phyloP scores from a whole-genome alignment of 2,797 vertebrate species.

The Carcharodon carcharias region DNA sequence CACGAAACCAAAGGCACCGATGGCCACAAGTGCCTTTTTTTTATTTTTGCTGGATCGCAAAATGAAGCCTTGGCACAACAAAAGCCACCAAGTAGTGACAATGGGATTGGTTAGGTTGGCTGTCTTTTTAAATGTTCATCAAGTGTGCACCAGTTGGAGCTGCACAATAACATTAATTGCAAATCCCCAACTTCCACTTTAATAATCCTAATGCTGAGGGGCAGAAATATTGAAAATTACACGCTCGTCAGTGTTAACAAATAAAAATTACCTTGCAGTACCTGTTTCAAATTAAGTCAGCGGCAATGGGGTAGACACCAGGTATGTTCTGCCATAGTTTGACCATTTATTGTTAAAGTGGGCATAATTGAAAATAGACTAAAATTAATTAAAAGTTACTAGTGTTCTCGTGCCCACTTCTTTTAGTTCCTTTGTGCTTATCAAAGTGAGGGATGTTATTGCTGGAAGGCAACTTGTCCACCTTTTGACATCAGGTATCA shows the following conservation, averaged over 20 bases:
- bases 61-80: neutral
- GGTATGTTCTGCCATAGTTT: neutral
- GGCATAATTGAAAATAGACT: neutral
- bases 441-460: neutral
- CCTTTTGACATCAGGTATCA: neutral
- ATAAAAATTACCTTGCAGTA: neutral
- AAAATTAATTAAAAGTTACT: slow-evolving; percentile 17
- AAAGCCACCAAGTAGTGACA: neutral
- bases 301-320: neutral
- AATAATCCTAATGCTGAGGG: neutral
- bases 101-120: neutral
- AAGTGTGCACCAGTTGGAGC: neutral
- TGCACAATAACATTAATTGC: neutral
- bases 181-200: neutral
- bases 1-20: slow-evolving; percentile 54
- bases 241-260: neutral
- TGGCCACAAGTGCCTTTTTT: slow-evolving; percentile 59
- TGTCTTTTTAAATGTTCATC: neutral
- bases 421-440: neutral
- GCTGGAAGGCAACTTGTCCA: neutral
- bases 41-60: slow-evolving; percentile 36
- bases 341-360: neutral
- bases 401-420: neutral
- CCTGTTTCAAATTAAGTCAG: neutral
- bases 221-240: slow-evolving; percentile 1